These are phyloP conservation scores for Plusia festucae DNA, from an alignment of 2,888 invertebrate species.

Conservation along the genomic window DNA sequence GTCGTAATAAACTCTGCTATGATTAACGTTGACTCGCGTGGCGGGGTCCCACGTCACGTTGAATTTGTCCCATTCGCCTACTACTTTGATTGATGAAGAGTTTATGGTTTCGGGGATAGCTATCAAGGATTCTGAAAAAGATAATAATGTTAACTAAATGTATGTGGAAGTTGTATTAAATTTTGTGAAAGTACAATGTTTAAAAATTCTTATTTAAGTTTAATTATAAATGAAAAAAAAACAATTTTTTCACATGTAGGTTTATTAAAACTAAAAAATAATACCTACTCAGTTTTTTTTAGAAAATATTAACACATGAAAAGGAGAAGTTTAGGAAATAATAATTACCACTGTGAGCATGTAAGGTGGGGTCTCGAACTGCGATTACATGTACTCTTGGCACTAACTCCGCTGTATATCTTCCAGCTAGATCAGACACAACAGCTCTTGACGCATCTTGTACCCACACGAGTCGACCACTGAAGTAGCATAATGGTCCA, in stretches of 20 bases:
- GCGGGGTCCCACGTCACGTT: constrained; percentile 95
- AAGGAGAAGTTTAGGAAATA: no score
- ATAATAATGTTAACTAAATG: neutral
- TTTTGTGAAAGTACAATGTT: no score
- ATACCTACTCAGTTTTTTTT: no score
- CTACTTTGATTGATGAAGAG: constrained; percentile 91
- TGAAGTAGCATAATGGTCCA: constrained; percentile 94
- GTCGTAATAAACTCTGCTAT: constrained; percentile 95
- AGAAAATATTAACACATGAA: no score
- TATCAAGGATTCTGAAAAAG: constrained; percentile 81
- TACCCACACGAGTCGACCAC: constrained; percentile 95
- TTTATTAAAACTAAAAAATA: no score
- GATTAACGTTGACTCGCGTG: constrained; percentile 93
- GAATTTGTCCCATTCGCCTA: constrained; percentile 94
- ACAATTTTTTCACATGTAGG: no score
- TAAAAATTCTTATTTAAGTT: no score
- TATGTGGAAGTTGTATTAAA: no score
- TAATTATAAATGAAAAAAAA: no score
- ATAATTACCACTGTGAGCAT: constrained; percentile 89
- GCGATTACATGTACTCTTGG: constrained; percentile 92
- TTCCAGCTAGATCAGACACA: constrained; percentile 93
- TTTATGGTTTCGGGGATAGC: constrained; percentile 94
- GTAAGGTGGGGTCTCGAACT: constrained; percentile 92
- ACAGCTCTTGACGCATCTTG: constrained; percentile 93
- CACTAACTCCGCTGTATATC: constrained; percentile 92